Conservation (phyloP, 2,113 vertebrate species). For the Diadophis punctatus region DNA sequence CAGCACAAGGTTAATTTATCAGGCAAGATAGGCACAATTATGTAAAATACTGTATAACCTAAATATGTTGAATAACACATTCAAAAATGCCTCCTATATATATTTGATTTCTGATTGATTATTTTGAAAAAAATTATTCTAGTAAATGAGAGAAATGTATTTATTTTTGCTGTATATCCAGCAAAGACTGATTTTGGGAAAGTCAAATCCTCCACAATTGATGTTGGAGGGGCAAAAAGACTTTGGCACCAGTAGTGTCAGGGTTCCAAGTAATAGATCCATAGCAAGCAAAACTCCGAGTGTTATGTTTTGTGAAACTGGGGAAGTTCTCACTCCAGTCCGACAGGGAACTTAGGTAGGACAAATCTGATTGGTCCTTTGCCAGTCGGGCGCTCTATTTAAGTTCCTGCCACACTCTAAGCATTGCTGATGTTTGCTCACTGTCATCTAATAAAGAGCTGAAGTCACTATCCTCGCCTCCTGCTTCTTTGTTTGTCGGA, state of each 20-base stretch:
- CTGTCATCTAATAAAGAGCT: too few relatives aligned
- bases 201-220: not conserved
- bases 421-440: too few relatives aligned
- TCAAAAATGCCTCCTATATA: not conserved
- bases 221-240: not conserved
- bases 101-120: not conserved
- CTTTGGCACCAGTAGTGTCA: not conserved
- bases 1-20: not conserved
- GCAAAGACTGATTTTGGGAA: not conserved
- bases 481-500: too few relatives aligned
- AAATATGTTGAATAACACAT: slow-evolving; percentile 3
- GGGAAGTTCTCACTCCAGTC: too few relatives aligned
- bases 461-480: too few relatives aligned
- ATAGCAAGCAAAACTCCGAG: too few relatives aligned
- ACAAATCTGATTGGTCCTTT: too few relatives aligned
- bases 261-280: too few relatives aligned
- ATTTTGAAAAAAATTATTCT: not conserved
- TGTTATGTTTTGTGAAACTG: too few relatives aligned
- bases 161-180: not conserved
- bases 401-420: too few relatives aligned
- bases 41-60: not conserved
- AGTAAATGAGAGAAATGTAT: not conserved
- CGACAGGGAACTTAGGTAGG: too few relatives aligned
- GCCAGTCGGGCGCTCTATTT: too few relatives aligned
- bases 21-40: not conserved